These are phyloP conservation scores for Drosophila prolongata DNA, from an alignment of 2,888 invertebrate species.

Conservation along the genomic window DNA sequence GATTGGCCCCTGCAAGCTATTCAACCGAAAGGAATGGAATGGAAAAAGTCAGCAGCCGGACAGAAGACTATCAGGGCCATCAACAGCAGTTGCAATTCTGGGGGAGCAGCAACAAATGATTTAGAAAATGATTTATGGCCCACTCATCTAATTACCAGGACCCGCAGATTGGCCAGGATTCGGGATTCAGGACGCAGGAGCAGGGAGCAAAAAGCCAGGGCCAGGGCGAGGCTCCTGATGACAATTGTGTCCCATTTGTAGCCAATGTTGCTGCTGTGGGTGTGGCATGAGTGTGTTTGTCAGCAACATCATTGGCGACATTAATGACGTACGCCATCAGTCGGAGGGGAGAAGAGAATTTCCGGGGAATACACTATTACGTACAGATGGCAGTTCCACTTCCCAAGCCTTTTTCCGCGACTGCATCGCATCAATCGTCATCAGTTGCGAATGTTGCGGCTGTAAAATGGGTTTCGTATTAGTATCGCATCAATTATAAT, in stretches of 20 bases:
- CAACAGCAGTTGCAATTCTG: conserved; percentile 31
- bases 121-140: conserved; percentile 77
- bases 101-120: conserved; percentile 65
- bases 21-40: conserved; percentile 12
- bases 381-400: not conserved
- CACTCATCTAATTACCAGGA: conserved; percentile 76
- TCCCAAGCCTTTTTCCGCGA: conserved; percentile 70
- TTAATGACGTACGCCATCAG: conserved; percentile 77
- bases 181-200: conserved; percentile 3
- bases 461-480: conserved; percentile 59
- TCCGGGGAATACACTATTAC: too few species aligned
- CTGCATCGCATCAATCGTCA: conserved; percentile 73
- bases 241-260: conserved; percentile 68
- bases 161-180: conserved; percentile 60
- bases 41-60: conserved; percentile 21
- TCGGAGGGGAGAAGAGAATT: conserved; percentile 25
- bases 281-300: conserved; percentile 39
- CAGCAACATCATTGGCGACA: conserved; percentile 68
- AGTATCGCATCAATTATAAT: conserved; percentile 80
- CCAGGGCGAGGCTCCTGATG: conserved; percentile 55
- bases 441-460: conserved; percentile 37
- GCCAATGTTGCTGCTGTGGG: conserved; percentile 26
- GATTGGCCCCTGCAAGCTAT: not conserved
- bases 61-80: conserved; percentile 22
- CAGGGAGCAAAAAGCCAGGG: conserved; percentile 53